Percentiles rank a stretch among this genome's conserved stretches.
Evolutionary conservation across 2,888 invertebrate genomes (phyloP).

Genomic region (Muschampia plurimacula): DNA sequence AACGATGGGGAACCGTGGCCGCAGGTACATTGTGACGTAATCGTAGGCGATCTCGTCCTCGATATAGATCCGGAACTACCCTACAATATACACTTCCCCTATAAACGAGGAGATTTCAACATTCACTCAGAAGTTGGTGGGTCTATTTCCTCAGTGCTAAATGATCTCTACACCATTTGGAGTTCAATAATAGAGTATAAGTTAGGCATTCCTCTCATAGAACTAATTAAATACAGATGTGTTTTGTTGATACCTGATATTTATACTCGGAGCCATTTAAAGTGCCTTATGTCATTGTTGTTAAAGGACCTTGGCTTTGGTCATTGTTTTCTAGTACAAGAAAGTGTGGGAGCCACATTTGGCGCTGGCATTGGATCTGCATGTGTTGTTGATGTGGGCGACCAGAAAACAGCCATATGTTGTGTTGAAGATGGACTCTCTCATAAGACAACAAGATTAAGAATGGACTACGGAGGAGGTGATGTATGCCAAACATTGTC

Average conservation of each 20-base stretch:
- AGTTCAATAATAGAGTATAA: conserved; percentile 91
- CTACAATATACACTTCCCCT: conserved; percentile 96
- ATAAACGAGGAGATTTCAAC: conserved; percentile 94
- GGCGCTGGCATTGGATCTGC: conserved; percentile 88
- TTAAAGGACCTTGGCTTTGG: conserved; percentile 94
- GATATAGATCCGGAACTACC: conserved; percentile 88
- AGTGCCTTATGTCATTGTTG: conserved; percentile 93
- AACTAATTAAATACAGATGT: conserved; percentile 92
- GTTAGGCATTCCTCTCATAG: conserved; percentile 90
- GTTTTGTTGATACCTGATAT: conserved; percentile 96
- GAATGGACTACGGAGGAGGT: conserved; percentile 95
- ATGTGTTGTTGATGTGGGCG: conserved; percentile 97
- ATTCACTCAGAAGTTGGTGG: conserved; percentile 94
- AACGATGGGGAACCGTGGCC: conserved; percentile 87
- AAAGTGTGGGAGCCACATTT: conserved; percentile 84
- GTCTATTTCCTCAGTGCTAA: conserved; percentile 92
- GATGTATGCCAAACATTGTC: conserved; percentile 96
- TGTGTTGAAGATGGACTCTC: conserved; percentile 99
- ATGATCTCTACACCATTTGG: conserved; percentile 96
- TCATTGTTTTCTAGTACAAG: conserved; percentile 93
- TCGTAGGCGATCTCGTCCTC: conserved; percentile 92
- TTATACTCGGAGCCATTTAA: conserved; percentile 93
- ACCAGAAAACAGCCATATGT: conserved; percentile 97
- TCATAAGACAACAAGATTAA: conserved; percentile 92
- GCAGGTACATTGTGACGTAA: conserved; percentile 87